Evolutionary conservation across 2,113 vertebrate species (phyloP).

Genomic region (Oryzias javanicus): DNA sequence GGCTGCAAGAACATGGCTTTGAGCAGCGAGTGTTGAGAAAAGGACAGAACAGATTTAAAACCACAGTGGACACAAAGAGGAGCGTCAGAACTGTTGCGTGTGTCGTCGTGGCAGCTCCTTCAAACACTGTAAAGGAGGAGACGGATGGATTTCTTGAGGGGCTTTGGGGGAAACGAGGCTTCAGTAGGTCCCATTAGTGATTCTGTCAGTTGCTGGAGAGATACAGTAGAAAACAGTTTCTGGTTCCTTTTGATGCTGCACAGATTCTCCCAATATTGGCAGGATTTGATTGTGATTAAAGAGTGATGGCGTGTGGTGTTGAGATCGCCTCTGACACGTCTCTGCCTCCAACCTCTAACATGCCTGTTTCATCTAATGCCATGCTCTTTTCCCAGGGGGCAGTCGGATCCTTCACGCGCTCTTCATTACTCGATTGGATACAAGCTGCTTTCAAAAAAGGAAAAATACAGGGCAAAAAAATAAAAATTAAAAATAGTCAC

Average conservation of each 20-base stretch:
- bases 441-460: conserved; percentile 41
- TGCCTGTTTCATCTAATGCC: conserved; percentile 52
- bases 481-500: conserved; percentile 24
- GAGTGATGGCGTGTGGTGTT: conserved; percentile 61
- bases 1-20: conserved; percentile 34
- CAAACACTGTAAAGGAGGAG: conserved; percentile 1
- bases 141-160: neutral
- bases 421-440: conserved; percentile 24
- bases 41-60: conserved; percentile 31
- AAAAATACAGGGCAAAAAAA: conserved; percentile 14
- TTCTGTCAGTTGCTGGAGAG: conserved; percentile 50
- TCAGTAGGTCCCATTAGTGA: conserved; percentile 49
- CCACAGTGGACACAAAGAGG: conserved; percentile 30
- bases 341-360: conserved; percentile 37
- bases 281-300: conserved; percentile 65
- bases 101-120: conserved; percentile 10
- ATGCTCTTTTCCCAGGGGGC: conserved; percentile 28
- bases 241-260: conserved; percentile 42
- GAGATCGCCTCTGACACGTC: conserved; percentile 41
- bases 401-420: conserved; percentile 22
- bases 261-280: conserved; percentile 56
- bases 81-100: conserved; percentile 24
- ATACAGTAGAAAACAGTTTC: conserved; percentile 14
- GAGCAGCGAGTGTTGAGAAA: conserved; percentile 29
- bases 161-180: conserved; percentile 17